A percentile compares a stretch with the other conserved stretches of the same genome.
These are phyloP conservation scores for Acromyrmex charruanus DNA, from an alignment of 1,140 invertebrate genomes.

Conservation along the genomic window DNA sequence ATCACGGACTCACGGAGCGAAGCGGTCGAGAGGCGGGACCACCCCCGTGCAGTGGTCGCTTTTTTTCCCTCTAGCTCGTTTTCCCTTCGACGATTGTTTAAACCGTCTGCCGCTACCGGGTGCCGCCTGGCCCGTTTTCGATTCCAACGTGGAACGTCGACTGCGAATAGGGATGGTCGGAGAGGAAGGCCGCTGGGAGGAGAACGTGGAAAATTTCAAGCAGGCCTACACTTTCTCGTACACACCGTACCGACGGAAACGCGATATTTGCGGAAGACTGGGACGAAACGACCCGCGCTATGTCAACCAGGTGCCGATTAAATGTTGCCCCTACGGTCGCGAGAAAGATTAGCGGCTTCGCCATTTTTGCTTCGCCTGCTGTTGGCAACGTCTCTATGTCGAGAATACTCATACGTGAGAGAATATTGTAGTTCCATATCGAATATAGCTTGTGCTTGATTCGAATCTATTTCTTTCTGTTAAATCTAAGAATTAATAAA, in stretches of 20 bases:
- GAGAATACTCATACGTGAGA: background rate
- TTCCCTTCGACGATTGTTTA: constrained; percentile 76
- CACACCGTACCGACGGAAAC: constrained; percentile 67
- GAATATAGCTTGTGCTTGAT: background rate
- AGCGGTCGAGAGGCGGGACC: constrained; percentile 70
- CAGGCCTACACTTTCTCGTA: constrained; percentile 70
- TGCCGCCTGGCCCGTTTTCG: constrained; percentile 64
- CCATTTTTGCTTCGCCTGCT: constrained; percentile 41
- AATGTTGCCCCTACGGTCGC: constrained; percentile 58
- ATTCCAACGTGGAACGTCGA: constrained; percentile 70
- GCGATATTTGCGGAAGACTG: constrained; percentile 72
- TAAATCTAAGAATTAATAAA: background rate
- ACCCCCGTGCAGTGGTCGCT: constrained; percentile 53
- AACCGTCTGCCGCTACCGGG: constrained; percentile 69
- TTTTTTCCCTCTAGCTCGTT: constrained; percentile 70
- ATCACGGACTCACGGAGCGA: constrained; percentile 68
- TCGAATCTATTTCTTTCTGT: background rate
- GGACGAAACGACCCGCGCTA: constrained; percentile 68
- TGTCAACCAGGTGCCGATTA: constrained; percentile 71
- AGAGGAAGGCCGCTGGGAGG: constrained; percentile 48
- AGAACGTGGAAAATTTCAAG: constrained; percentile 77
- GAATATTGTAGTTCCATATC: background rate
- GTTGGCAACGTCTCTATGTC: background rate
- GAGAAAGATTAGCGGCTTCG: constrained; percentile 57
- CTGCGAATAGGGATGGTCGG: constrained; percentile 42